Percentiles rank a stretch among this genome's conserved stretches.
Conservation (phyloP, 2,797 vertebrate genomes). For the Lates japonicus region DNA sequence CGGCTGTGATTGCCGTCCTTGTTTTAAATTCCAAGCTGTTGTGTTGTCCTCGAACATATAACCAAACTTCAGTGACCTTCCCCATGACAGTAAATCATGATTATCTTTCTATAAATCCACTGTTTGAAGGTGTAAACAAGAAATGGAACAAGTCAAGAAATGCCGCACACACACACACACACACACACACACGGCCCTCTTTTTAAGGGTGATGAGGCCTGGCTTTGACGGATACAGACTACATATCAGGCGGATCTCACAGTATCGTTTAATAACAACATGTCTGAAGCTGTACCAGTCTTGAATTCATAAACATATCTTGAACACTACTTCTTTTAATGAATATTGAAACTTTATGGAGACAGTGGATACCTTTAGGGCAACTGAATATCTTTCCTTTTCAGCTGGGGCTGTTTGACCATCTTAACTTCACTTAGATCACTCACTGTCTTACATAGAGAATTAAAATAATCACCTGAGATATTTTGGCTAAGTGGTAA, state of each 20-base stretch:
- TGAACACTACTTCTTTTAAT: no score
- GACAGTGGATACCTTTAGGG: conserved; percentile 13
- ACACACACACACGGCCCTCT: conserved; percentile 18
- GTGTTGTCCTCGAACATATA: no score
- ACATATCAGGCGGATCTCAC: conserved; percentile 51
- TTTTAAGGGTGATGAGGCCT: conserved; percentile 38
- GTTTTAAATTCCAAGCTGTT: conserved; percentile 68
- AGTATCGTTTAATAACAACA: conserved; percentile 48
- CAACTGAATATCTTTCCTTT: no score
- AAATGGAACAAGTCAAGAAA: conserved; percentile 59
- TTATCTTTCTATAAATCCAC: conserved; percentile 61
- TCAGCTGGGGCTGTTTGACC: conserved; percentile 38
- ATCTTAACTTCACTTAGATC: conserved; percentile 44
- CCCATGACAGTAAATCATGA: conserved; percentile 50
- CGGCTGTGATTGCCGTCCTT: conserved; percentile 53
- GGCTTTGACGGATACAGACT: conserved; percentile 28
- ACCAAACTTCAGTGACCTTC: conserved; percentile 74
- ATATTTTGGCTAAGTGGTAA: conserved; percentile 56
- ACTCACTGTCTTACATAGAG: conserved; percentile 29
- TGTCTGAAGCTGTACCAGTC: conserved; percentile 60
- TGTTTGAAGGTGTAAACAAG: conserved; percentile 72
- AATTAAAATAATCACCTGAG: conserved; percentile 70
- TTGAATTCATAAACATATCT: conserved; percentile 47
- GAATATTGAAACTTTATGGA: no score
- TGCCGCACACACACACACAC: neutral